Conservation (phyloP, 2,113 vertebrate genomes). For the Alexandromys fortis region DNA sequence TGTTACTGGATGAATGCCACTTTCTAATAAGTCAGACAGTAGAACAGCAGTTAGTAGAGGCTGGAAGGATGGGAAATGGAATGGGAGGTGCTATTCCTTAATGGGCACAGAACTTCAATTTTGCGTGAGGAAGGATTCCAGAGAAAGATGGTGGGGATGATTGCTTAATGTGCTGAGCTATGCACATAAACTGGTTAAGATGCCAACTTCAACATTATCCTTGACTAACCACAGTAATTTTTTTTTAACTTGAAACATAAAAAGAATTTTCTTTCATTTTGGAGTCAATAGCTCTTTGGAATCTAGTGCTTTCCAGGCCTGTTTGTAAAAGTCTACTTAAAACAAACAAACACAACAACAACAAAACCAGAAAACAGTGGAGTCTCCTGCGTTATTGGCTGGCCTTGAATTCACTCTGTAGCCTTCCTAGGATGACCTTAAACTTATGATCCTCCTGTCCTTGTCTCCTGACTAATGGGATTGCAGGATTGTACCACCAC, state of each 20-base stretch:
- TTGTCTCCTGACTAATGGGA: too few relatives aligned
- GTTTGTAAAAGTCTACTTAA: slow-evolving; percentile 1
- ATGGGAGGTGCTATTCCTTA: background rate
- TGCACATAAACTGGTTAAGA: background rate
- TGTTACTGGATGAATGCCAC: background rate
- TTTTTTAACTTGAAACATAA: background rate
- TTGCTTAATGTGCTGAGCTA: background rate
- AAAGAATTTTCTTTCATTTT: background rate
- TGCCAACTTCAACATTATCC: background rate
- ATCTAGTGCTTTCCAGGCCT: background rate
- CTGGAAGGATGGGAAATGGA: background rate
- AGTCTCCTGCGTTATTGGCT: too few relatives aligned
- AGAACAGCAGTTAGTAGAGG: background rate
- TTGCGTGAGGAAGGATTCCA: background rate
- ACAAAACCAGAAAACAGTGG: background rate
- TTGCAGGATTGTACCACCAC: background rate
- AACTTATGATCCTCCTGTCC: background rate
- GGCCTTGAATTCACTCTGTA: background rate
- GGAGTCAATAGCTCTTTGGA: background rate
- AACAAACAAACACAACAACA: background rate
- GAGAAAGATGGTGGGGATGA: background rate
- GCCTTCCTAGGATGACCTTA: background rate
- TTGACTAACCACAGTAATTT: background rate
- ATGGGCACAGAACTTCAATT: background rate
- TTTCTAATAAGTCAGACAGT: background rate